These are phyloP conservation scores for Vesta saturnalis DNA, from an alignment of 2,888 invertebrate genomes.

Conservation along the genomic window DNA sequence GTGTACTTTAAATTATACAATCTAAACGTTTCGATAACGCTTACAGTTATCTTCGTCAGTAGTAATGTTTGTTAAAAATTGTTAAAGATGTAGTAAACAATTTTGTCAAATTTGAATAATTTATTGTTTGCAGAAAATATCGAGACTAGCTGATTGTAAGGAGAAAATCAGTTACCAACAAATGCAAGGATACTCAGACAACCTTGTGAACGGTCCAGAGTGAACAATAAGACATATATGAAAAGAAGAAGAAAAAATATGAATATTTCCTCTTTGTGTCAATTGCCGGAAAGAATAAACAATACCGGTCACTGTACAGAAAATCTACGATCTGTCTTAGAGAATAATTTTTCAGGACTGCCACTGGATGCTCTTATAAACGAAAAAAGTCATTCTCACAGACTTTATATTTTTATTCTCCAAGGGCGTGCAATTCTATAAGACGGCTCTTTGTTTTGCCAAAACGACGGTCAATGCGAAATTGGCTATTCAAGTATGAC, in stretches of 20 bases:
- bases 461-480: constrained; percentile 15
- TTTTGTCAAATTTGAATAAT: no score
- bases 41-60: no score
- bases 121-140: no score
- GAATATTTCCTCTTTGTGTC: constrained; percentile 14
- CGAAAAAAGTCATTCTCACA: constrained; percentile 13
- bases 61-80: no score
- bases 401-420: constrained; percentile 20
- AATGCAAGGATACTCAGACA: no score
- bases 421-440: constrained; percentile 19
- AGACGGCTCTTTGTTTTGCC: constrained; percentile 14
- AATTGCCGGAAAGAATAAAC: constrained; percentile 9
- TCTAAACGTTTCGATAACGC: no score
- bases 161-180: no score
- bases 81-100: no score
- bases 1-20: no score
- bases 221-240: no score
- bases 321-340: not conserved
- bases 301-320: not conserved
- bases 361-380: not conserved
- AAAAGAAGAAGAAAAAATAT: constrained; percentile 2
- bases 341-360: constrained; percentile 11
- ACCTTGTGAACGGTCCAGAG: no score
- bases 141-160: no score
- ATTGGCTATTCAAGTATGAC: constrained; percentile 13